A percentile compares a stretch with the other conserved stretches of the same genome.
These are phyloP conservation scores for Peromyscus maniculatus DNA, from an alignment of 2,113 vertebrate genomes.

Conservation along the genomic window DNA sequence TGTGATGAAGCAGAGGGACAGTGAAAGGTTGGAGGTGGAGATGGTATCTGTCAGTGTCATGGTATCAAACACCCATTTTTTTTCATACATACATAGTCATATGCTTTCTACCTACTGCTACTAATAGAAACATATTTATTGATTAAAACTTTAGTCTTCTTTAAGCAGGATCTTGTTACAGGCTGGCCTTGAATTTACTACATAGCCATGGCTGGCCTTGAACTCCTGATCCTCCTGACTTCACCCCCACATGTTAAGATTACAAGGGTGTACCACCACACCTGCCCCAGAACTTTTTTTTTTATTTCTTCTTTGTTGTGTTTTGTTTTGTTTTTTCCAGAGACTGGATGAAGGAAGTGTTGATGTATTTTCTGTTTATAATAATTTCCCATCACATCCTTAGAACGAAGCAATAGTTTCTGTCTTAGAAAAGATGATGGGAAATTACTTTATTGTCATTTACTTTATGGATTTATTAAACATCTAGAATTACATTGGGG, in stretches of 20 bases:
- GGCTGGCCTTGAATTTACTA: not conserved
- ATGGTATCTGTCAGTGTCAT: not conserved
- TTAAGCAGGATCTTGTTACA: not conserved
- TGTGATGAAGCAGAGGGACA: not conserved
- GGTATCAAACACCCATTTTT: not conserved
- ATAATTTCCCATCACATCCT: slow-evolving; percentile 22
- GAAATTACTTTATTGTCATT: slow-evolving; percentile 22
- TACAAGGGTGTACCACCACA: not conserved
- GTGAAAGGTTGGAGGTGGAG: not conserved
- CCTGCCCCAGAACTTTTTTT: not conserved
- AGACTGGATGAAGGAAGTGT: not conserved
- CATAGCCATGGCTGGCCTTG: not conserved
- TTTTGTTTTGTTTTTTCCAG: not conserved
- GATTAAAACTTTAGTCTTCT: not conserved
- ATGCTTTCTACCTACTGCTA: not conserved
- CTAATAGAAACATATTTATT: not conserved
- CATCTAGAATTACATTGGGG: not conserved
- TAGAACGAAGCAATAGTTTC: slow-evolving; percentile 9
- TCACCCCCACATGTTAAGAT: not conserved
- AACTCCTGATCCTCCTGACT: not conserved
- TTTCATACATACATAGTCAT: not conserved
- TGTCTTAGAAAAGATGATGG: not conserved
- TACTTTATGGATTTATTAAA: slow-evolving; percentile 37
- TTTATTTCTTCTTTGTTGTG: not conserved
- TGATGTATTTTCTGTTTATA: not conserved